Evolutionary conservation across 1,140 invertebrate species (phyloP).

Genomic region (Hermetia illucens): DNA sequence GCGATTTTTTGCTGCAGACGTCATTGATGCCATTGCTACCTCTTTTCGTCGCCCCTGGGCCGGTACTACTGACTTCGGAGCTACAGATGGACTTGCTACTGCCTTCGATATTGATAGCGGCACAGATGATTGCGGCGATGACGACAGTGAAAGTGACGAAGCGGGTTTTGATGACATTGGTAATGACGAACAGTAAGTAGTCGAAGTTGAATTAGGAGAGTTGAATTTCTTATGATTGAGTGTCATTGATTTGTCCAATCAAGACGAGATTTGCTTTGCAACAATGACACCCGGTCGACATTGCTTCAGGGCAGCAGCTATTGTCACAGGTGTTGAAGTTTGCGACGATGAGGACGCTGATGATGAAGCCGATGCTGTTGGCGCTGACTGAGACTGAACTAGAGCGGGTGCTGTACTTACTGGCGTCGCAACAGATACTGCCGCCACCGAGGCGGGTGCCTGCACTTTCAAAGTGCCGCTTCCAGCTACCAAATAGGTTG

Average conservation of each 20-base stretch:
- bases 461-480: conserved; percentile 22
- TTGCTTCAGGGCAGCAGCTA: conserved; percentile 39
- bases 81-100: no score
- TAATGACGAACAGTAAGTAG: no score
- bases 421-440: conserved; percentile 4
- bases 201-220: no score
- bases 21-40: no score
- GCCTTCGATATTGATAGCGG: no score
- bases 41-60: no score
- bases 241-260: conserved; percentile 17
- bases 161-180: no score
- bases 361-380: conserved; percentile 7
- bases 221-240: neutral
- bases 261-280: conserved; percentile 51
- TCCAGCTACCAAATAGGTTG: no score
- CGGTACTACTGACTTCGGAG: no score
- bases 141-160: no score
- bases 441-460: conserved; percentile 8
- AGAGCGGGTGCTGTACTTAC: conserved; percentile 10
- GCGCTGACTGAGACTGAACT: conserved; percentile 11
- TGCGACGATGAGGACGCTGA: neutral
- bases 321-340: conserved; percentile 17
- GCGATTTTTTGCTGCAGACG: no score
- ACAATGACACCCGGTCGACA: conserved; percentile 74
- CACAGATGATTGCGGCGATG: no score